Evolutionary conservation across 1,140 invertebrate genomes (phyloP).

Genomic region (Temnothorax longispinosus): DNA sequence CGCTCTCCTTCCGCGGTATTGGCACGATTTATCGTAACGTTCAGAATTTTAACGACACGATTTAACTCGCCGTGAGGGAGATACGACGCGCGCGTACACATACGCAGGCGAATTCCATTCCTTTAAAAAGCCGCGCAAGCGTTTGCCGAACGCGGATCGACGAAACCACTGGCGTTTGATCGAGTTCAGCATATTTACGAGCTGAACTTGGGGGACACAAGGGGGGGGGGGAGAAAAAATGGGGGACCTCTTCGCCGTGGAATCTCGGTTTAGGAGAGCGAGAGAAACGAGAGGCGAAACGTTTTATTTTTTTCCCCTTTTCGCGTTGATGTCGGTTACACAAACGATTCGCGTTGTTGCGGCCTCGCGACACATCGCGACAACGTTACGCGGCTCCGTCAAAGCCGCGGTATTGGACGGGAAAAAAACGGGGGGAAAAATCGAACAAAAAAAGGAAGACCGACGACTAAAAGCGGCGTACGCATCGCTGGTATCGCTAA

Average conservation of each 20-base stretch:
- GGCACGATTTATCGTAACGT: not conserved
- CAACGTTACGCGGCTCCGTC: not conserved
- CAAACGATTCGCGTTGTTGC: not conserved
- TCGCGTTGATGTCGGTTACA: constrained; percentile 24
- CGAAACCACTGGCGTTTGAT: not conserved
- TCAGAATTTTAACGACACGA: not conserved
- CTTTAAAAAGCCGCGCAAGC: constrained; percentile 26
- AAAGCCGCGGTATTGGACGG: not conserved
- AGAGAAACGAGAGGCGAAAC: not conserved
- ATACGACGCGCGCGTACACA: not conserved
- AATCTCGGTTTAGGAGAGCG: constrained; percentile 4
- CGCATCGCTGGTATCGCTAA: constrained; percentile 50
- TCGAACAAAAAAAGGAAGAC: constrained; percentile 36
- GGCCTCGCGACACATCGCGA: constrained; percentile 37
- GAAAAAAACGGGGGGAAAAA: constrained; percentile 9
- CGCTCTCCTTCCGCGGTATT: not conserved
- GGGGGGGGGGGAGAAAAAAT: too few species aligned
- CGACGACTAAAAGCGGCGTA: constrained; percentile 9
- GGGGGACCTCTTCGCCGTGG: not conserved
- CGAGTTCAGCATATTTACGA: constrained; percentile 31
- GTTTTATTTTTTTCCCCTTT: not conserved
- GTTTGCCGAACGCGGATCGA: not conserved
- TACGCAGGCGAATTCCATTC: constrained; percentile 38
- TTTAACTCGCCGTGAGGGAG: not conserved
- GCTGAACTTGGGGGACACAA: not conserved